Percentiles rank a stretch among this genome's conserved stretches.
phyloP scores from a whole-genome alignment of 2,113 vertebrate genomes.

The Crotalus tigris region DNA sequence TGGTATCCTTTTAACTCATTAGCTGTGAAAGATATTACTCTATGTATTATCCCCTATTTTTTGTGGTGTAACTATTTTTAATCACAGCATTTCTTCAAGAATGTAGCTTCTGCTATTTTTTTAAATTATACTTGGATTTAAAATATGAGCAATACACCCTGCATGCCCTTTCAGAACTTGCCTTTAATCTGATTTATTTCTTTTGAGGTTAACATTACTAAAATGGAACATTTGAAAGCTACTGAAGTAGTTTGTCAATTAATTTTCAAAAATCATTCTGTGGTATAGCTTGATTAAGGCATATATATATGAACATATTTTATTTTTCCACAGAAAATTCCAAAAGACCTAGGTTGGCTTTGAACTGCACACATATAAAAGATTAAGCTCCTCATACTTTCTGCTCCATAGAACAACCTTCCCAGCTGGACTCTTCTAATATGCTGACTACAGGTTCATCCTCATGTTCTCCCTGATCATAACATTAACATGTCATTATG shows the following conservation, averaged over 20 bases:
- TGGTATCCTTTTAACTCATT: slow-evolving; percentile 98
- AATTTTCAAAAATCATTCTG: not conserved
- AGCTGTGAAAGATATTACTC: slow-evolving; percentile 88
- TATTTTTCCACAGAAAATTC: not conserved
- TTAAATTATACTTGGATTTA: slow-evolving; percentile 35
- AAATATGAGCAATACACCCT: slow-evolving; percentile 15
- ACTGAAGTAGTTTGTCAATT: slow-evolving; percentile 11
- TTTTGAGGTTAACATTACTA: not conserved
- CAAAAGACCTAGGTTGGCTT: not conserved
- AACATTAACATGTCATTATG: not conserved
- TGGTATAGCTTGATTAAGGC: not conserved
- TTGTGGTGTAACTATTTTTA: slow-evolving; percentile 75
- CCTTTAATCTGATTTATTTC: slow-evolving; percentile 23
- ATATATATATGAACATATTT: not conserved
- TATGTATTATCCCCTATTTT: slow-evolving; percentile 68
- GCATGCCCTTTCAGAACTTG: not conserved
- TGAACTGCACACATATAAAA: not conserved
- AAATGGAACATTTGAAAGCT: not conserved
- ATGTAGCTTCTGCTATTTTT: slow-evolving; percentile 51
- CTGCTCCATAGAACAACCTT: not conserved
- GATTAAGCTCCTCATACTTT: not conserved
- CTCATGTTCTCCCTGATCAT: not conserved
- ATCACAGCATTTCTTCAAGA: slow-evolving; percentile 58
- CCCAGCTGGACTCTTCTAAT: not conserved
- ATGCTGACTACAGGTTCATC: not conserved